phyloP scores from a whole-genome alignment of 2,888 invertebrate species.

The Perizoma flavofasciatum region DNA sequence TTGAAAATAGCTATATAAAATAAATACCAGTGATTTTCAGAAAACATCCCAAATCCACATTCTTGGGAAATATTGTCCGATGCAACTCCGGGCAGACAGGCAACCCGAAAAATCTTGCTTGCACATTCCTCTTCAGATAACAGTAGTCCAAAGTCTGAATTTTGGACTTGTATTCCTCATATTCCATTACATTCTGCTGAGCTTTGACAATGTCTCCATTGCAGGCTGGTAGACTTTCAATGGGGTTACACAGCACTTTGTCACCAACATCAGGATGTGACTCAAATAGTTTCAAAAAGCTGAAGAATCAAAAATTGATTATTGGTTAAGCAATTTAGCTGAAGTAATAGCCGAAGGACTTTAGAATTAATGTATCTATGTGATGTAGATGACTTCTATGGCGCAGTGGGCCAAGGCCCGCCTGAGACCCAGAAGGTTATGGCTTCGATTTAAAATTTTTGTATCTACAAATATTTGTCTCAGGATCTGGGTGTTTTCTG shows the following conservation, averaged over 20 bases:
- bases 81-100: conserved; percentile 88
- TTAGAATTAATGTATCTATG: too few relatives aligned
- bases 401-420: too few relatives aligned
- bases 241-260: conserved; percentile 86
- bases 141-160: conserved; percentile 57
- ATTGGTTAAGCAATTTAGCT: too few relatives aligned
- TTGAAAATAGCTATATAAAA: background rate
- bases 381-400: too few relatives aligned
- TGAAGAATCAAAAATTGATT: conserved; percentile 57
- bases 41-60: conserved; percentile 88
- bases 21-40: conserved; percentile 87
- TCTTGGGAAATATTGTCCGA: conserved; percentile 86
- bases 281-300: conserved; percentile 89
- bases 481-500: too few relatives aligned
- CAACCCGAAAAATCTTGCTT: conserved; percentile 86
- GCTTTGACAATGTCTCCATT: conserved; percentile 85
- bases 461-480: too few relatives aligned
- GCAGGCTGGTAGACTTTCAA: conserved; percentile 85
- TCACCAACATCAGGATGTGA: conserved; percentile 87
- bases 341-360: too few relatives aligned
- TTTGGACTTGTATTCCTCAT: conserved; percentile 60
- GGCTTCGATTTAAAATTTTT: too few relatives aligned
- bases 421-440: too few relatives aligned
- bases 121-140: conserved; percentile 85
- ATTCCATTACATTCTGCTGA: conserved; percentile 82